phyloP scores from a whole-genome alignment of 2,888 invertebrate genomes.

The Parthenolecanium corni region DNA sequence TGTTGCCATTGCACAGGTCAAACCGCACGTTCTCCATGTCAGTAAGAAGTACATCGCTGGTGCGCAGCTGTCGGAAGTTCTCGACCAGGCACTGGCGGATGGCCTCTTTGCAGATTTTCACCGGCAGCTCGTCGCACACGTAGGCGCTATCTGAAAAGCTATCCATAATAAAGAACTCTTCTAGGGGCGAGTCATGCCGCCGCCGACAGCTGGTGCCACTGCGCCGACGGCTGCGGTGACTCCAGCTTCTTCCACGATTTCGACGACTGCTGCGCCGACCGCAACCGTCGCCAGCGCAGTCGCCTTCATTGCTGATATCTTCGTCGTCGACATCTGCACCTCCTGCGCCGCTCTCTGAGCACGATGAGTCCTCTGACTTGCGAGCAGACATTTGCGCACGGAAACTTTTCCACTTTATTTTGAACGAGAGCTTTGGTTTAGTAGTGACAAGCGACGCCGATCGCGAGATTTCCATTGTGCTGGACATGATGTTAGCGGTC shows the following conservation, averaged over 20 bases:
- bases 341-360: background rate
- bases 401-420: constrained; percentile 31
- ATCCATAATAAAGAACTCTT: constrained; percentile 31
- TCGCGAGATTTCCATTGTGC: constrained; percentile 17
- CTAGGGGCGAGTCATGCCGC: constrained; percentile 16
- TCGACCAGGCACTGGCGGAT: constrained; percentile 61
- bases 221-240: too few species aligned
- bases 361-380: too few species aligned
- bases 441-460: constrained; percentile 31
- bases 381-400: background rate
- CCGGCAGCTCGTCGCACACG: constrained; percentile 36
- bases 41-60: constrained; percentile 55
- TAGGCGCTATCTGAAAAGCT: constrained; percentile 29
- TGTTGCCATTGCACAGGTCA: background rate
- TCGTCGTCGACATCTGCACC: background rate
- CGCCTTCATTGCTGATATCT: too few species aligned
- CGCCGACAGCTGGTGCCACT: too few species aligned
- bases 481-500: constrained; percentile 20
- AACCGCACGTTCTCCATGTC: constrained; percentile 54
- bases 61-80: constrained; percentile 56
- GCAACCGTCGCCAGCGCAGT: too few species aligned
- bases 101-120: constrained; percentile 46
- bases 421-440: constrained; percentile 34
- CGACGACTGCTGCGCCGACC: background rate
- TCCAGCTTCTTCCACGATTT: too few species aligned